phyloP scores from a whole-genome alignment of 2,797 vertebrate species.

The Galaxias olidus region DNA sequence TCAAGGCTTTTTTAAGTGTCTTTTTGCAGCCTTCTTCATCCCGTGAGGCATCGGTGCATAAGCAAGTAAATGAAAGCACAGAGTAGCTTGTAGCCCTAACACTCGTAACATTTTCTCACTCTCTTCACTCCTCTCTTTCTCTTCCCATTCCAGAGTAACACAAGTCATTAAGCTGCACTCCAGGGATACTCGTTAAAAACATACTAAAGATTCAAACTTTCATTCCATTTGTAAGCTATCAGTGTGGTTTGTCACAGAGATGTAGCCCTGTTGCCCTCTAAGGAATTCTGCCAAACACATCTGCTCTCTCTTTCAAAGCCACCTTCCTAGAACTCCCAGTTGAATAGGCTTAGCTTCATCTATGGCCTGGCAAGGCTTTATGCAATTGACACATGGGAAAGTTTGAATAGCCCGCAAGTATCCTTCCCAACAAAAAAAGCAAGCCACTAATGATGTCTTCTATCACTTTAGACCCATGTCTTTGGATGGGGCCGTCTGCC shows the following conservation, averaged over 20 bases:
- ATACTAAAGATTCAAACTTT: slow-evolving; percentile 68
- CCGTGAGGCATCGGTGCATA: slow-evolving; percentile 60
- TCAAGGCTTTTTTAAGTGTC: slow-evolving; percentile 54
- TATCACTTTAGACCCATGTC: slow-evolving; percentile 17
- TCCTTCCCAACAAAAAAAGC: slow-evolving; percentile 19
- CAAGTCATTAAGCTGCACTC: slow-evolving; percentile 63
- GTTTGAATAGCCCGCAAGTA: slow-evolving; percentile 32
- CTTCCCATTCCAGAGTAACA: slow-evolving; percentile 31
- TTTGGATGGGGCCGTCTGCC: slow-evolving; percentile 10
- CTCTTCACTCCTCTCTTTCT: neutral
- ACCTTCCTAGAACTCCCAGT: neutral
- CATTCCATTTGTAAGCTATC: slow-evolving; percentile 68
- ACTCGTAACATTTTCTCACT: slow-evolving; percentile 4
- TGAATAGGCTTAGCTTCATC: slow-evolving; percentile 24
- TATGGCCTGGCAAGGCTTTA: slow-evolving; percentile 23
- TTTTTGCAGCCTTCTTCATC: slow-evolving; percentile 51
- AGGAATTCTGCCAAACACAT: slow-evolving; percentile 43
- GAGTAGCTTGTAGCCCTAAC: slow-evolving; percentile 46
- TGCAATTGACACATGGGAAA: slow-evolving; percentile 30
- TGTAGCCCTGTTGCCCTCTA: slow-evolving; percentile 51
- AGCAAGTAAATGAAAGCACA: slow-evolving; percentile 57
- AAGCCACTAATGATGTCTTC: slow-evolving; percentile 22
- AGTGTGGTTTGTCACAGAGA: slow-evolving; percentile 62
- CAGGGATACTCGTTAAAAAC: slow-evolving; percentile 71
- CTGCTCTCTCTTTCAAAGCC: slow-evolving; percentile 5